phyloP scores from a whole-genome alignment of 2,797 vertebrate species.

The Lithobates sylvaticus region DNA sequence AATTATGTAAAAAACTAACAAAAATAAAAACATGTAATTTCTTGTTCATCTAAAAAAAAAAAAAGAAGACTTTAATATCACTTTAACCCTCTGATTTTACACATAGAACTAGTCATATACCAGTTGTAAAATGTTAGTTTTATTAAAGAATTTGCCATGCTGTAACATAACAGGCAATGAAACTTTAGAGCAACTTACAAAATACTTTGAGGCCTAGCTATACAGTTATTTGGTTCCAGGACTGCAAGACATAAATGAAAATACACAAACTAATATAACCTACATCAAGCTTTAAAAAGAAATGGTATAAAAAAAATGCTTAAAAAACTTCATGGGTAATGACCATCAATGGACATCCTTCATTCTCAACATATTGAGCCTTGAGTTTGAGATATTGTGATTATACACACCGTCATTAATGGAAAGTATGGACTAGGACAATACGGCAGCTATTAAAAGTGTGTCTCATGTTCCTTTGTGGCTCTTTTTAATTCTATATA shows the following conservation, averaged over 20 bases:
- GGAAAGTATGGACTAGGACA: background rate
- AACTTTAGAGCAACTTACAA: constrained; percentile 32
- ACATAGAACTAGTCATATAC: background rate
- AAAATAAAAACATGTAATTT: too few species aligned
- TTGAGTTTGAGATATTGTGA: background rate
- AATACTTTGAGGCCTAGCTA: background rate
- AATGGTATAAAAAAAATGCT: background rate
- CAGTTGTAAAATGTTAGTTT: constrained; percentile 62
- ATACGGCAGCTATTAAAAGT: too few species aligned
- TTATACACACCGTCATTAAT: background rate
- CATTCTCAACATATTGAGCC: background rate
- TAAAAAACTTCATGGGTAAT: background rate
- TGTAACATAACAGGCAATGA: constrained; percentile 61
- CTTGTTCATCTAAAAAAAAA: too few species aligned
- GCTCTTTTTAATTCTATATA: too few species aligned
- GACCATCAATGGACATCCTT: background rate
- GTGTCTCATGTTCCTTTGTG: too few species aligned
- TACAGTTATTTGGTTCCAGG: background rate
- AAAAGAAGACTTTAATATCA: too few species aligned
- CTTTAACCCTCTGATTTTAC: too few species aligned
- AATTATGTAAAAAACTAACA: too few species aligned
- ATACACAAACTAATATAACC: background rate
- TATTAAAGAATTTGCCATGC: constrained; percentile 70
- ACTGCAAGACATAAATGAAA: background rate
- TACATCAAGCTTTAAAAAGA: constrained; percentile 1